Base-by-base conservation (phyloP, 2,888 invertebrate species). In the Icerya purchasi region DNA sequence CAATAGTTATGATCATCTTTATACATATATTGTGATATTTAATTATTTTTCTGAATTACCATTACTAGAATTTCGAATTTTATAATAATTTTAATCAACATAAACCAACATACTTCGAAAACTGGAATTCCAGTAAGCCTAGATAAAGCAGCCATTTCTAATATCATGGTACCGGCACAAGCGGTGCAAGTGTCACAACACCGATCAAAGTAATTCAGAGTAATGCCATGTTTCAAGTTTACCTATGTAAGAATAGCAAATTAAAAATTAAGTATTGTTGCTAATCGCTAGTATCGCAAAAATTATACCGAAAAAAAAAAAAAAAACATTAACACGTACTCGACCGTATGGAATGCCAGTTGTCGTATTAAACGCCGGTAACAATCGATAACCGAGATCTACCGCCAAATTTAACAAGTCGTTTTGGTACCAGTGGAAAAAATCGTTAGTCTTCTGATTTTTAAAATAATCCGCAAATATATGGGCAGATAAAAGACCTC, bases 281-380 rank as follows among this genome's bases (percentile, higher is more conserved):
- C n/a, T n/a, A n/a, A n/a, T n/a, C n/a, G n/a, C n/a, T n/a, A n/a
- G n/a, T n/a, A n/a, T n/a, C n/a, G n/a, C n/a, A n/a, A n/a, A n/a
- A n/a, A n/a, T n/a, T n/a, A n/a, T n/a, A n/a, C n/a, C n/a, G n/a
- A n/a, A n/a, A n/a, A n/a, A n/a, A n/a, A 24, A 24, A 54, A 14
- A 22, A 54, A 20, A 54, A 10, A 24, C 21, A 18, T 24, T 18
- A 54, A 8, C 5, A 25, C 53, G 73, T 69, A 94, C 92, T 72
- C 87, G 80, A n/a, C 94, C 88, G 73, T 92, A 90, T 10, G 97
- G 97, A 69, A 97, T 88, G 54, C 97, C 97, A 1, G 96, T 96
- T 2, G 91, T 84, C 0, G 97, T 94, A 72, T 97, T 96, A 72
- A 98, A 98, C 2, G 97, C 94, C n/a, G 97, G 97, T 62, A 98